Conservation (phyloP, 2,113 vertebrate genomes). For the Elephas maximus region DNA sequence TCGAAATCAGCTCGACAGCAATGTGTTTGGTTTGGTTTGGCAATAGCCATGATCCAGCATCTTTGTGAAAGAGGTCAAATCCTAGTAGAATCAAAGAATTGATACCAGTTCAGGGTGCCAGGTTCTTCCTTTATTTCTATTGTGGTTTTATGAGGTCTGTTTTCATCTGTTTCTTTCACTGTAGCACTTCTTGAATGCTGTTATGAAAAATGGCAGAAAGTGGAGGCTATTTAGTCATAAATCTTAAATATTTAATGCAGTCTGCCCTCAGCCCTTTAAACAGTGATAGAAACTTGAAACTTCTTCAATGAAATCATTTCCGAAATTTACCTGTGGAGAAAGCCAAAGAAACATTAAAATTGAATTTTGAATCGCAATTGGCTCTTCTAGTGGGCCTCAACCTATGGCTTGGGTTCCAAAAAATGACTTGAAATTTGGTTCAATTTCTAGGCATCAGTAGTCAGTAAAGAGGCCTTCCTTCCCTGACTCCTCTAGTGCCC, state of each 20-base stretch:
- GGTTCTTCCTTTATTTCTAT: not conserved
- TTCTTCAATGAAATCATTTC: not conserved
- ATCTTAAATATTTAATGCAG: slow-evolving; percentile 47
- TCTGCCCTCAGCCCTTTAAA: not conserved
- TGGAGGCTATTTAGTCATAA: not conserved
- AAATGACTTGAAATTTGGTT: not conserved
- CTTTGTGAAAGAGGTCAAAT: not conserved
- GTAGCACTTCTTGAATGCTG: not conserved
- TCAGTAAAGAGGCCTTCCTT: not conserved
- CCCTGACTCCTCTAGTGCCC: not conserved
- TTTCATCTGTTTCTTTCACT: not conserved
- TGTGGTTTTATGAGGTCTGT: slow-evolving; percentile 18
- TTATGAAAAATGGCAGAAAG: not conserved
- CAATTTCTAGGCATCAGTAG: not conserved
- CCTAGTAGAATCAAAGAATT: not conserved
- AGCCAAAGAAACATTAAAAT: not conserved
- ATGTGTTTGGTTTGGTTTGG: not conserved
- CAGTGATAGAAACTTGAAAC: not conserved
- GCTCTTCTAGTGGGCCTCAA: not conserved
- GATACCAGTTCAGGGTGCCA: not conserved
- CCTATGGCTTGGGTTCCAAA: not conserved
- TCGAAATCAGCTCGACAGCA: too few species aligned
- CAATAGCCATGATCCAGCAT: not conserved
- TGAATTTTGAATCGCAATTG: not conserved
- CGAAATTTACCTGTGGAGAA: not conserved